Base-by-base conservation (phyloP, 2,888 invertebrate genomes). In the Thalpophila matura region DNA sequence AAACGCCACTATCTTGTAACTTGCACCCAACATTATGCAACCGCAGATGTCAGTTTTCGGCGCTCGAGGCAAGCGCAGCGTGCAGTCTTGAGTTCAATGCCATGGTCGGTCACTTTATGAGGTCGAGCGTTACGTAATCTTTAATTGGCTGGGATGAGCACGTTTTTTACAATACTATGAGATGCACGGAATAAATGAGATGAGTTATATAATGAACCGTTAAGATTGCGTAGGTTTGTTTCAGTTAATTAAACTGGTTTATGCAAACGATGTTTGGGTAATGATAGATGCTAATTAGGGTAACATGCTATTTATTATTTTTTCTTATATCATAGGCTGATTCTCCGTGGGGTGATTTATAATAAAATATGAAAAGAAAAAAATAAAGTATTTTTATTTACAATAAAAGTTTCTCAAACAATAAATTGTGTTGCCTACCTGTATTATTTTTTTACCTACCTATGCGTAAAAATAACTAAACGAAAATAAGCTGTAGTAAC, bases 71-170 rank as follows among this genome's bases (percentile, higher is more conserved):
- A 55, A 61, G 63, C 72, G 77, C 80, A 71, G 58, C 74, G 68
- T 69, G 60, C 61, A 77, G 38, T 65, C 66, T 50, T 47, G 83
- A 81, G 90, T 90, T 91, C 89, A 91, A 78, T 90, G 91, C 90
- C 89, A 89, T 79, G 90, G 86, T 61, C 86, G 79, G 74, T 78
- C 80, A 80, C 82, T 78, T 73, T 67, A 53, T 73, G 83, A 81
- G 80, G 78, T 83, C 81, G 59, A 46, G 22, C 49, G 69, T 82
- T 81, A 57, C 79, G 79, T 81, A 79, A 83, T 69, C 53, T 56
- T 47, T 65, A 74, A 78, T 74, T 69, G 66, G 56, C 51, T 61
- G 56, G 45, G 73, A 77, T 70, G 76, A 72, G 65, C 72, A 74
- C 64, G 66, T 73, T 81, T 63, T 43, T 63, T 69, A 76, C 60